A percentile compares a stretch with the other conserved stretches of the same genome.
These are phyloP conservation scores for Ernsta delagoae DNA, from an alignment of 2,888 invertebrate species.

Conservation along the genomic window DNA sequence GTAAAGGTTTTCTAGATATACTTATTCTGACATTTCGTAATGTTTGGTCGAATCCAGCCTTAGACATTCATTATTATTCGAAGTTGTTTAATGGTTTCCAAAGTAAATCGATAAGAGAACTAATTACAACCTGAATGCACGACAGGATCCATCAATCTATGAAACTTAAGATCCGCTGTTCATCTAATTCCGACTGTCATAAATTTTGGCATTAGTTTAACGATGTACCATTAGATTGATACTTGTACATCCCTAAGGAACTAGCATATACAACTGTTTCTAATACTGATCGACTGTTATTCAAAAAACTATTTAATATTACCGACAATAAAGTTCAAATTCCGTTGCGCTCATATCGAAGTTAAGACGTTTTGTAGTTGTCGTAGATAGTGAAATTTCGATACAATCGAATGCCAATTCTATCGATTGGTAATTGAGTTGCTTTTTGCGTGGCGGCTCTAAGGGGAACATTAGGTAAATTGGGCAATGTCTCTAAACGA, in stretches of 20 bases:
- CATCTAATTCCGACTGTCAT: conserved; percentile 77
- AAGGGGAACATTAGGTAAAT: conserved; percentile 71
- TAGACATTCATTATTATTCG: too few species aligned
- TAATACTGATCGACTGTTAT: conserved; percentile 6
- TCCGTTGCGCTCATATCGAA: conserved; percentile 39
- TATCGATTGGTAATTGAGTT: conserved; percentile 58
- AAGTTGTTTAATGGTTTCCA: too few species aligned
- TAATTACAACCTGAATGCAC: conserved; percentile 19
- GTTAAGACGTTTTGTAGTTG: conserved; percentile 38
- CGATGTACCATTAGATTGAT: conserved; percentile 78
- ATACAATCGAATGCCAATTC: conserved; percentile 64
- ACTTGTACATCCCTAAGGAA: conserved; percentile 79
- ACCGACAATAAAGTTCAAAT: conserved; percentile 42
- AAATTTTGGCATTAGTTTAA: conserved; percentile 83
- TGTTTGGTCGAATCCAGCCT: too few species aligned
- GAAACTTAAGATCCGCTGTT: conserved; percentile 52
- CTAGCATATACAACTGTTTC: conserved; percentile 66
- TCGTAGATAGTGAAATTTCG: conserved; percentile 11
- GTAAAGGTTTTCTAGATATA: too few species aligned
- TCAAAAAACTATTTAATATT: not conserved
- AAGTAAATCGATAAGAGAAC: conserved; percentile 11
- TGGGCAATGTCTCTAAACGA: conserved; percentile 75
- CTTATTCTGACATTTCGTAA: too few species aligned
- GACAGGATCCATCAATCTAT: conserved; percentile 49
- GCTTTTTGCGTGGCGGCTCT: conserved; percentile 45